Evolutionary conservation across 1,140 invertebrate species (phyloP).

Genomic region (Eumaeus atala): DNA sequence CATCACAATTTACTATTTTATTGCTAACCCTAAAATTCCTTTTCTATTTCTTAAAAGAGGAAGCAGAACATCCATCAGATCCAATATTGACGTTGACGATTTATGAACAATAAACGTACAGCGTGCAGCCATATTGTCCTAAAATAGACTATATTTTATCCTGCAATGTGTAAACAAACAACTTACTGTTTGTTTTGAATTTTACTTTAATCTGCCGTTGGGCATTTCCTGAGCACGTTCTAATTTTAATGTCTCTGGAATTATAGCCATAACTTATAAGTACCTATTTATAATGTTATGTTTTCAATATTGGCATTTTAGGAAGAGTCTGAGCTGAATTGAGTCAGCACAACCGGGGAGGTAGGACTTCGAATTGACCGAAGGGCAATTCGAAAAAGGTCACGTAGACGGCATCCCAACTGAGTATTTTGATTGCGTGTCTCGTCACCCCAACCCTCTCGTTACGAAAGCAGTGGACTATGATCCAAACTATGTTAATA

Average conservation of each 20-base stretch:
- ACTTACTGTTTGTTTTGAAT: constrained; percentile 10
- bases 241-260: constrained; percentile 4
- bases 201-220: constrained; percentile 9
- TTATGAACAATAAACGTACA: constrained; percentile 56
- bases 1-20: neutral
- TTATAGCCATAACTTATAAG: neutral
- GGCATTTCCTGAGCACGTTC: constrained; percentile 4
- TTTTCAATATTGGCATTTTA: too few species aligned
- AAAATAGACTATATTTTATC: constrained; percentile 27
- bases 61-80: constrained; percentile 13
- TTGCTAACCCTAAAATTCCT: neutral
- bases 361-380: too few species aligned
- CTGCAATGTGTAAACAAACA: constrained; percentile 15
- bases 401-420: too few species aligned
- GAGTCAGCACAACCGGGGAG: too few species aligned
- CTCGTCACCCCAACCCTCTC: too few species aligned
- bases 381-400: too few species aligned
- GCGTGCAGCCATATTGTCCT: constrained; percentile 46
- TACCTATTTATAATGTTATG: too few species aligned
- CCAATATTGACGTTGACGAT: constrained; percentile 53
- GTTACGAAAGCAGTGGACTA: too few species aligned
- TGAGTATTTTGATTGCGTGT: too few species aligned
- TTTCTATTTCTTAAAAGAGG: constrained; percentile 2
- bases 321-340: too few species aligned
- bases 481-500: too few species aligned